Evolutionary conservation across 2,888 invertebrate genomes (phyloP).

Genomic region (Agonopterix heracliana): DNA sequence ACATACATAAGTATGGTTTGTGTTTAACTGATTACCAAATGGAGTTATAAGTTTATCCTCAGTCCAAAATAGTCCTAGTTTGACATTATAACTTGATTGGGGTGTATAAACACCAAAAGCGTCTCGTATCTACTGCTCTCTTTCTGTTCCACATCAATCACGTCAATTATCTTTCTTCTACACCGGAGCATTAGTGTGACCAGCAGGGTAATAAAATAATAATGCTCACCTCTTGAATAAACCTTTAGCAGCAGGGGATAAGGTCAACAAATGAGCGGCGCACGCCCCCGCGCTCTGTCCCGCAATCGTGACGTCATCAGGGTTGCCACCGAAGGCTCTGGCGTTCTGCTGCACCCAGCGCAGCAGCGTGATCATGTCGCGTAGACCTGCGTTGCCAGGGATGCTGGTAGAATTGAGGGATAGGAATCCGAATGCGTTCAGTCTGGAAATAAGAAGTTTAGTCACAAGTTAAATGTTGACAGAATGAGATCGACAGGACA

Average conservation of each 20-base stretch:
- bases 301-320: constrained; percentile 50
- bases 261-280: constrained; percentile 45
- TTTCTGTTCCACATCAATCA: no score
- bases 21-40: no score
- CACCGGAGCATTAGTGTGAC: no score
- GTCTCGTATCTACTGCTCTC: no score
- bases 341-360: constrained; percentile 59
- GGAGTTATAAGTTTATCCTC: no score
- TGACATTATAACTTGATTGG: no score
- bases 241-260: constrained; percentile 46
- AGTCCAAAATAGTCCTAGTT: no score
- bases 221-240: constrained; percentile 44
- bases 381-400: constrained; percentile 67
- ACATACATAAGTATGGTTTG: no score
- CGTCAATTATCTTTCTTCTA: no score
- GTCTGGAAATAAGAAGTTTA: constrained; percentile 31
- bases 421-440: constrained; percentile 63
- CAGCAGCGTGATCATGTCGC: constrained; percentile 57
- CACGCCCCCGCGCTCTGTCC: constrained; percentile 64
- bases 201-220: background rate
- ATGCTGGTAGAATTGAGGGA: constrained; percentile 45
- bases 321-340: constrained; percentile 54
- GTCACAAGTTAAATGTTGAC: no score
- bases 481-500: no score
- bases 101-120: no score